Evolutionary conservation across 2,113 vertebrate species (phyloP).

Genomic region (Percopsis transmontana): DNA sequence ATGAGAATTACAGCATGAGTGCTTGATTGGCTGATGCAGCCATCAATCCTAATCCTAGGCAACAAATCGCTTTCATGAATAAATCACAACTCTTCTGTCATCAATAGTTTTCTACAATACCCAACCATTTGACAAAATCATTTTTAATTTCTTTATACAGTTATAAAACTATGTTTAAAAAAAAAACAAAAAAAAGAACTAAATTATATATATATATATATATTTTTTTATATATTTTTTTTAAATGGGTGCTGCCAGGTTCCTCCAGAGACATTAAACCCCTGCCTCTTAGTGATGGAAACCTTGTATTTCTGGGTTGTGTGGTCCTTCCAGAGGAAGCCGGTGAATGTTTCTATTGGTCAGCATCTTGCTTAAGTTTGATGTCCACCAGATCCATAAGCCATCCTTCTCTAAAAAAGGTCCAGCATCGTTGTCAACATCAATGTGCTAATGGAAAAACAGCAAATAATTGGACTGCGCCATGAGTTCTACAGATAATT

Average conservation of each 20-base stretch:
- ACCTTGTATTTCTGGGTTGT: constrained; percentile 17
- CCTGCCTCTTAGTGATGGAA: constrained; percentile 19
- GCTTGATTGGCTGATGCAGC: constrained; percentile 78
- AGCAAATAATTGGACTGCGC: constrained; percentile 40
- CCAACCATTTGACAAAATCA: constrained; percentile 60
- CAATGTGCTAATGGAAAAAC: constrained; percentile 59
- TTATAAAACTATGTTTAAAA: constrained; percentile 70
- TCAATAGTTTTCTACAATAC: constrained; percentile 48
- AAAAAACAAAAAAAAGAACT: constrained; percentile 68
- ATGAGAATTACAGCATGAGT: constrained; percentile 59
- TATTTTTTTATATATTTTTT: constrained; percentile 51
- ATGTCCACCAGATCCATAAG: neutral
- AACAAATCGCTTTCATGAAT: constrained; percentile 55
- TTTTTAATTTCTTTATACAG: constrained; percentile 61
- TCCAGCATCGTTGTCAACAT: constrained; percentile 38
- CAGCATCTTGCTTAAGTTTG: constrained; percentile 18
- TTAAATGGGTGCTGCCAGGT: constrained; percentile 21
- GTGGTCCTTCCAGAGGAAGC: constrained; percentile 54
- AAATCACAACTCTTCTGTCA: constrained; percentile 54
- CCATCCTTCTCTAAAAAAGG: constrained; percentile 25
- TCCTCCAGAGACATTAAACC: constrained; percentile 19
- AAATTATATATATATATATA: no score
- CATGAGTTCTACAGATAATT: constrained; percentile 35
- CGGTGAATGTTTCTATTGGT: constrained; percentile 46
- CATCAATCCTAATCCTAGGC: constrained; percentile 60